Evolutionary conservation across 2,888 invertebrate species (phyloP), one percentile per base, ranked within the genome.

Genomic region (Geophilus truncorum): DNA sequence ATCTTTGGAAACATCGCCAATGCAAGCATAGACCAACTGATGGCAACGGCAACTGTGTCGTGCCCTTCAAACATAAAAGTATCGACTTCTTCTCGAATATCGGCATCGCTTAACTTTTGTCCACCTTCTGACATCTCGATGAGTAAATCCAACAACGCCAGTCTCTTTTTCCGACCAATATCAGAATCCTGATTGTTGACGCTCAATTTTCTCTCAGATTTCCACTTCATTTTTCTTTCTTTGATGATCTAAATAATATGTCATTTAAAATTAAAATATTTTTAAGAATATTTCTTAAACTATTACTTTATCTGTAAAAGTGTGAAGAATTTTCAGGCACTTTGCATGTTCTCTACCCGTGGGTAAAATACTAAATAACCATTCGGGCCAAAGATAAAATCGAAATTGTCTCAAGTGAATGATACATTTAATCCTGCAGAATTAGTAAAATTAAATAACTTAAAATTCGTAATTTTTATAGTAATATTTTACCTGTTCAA

Each of bases 321-420:
- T 87, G 84, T 92, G 92, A 21, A 93, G 89, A 21, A 90, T 87
- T 23, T 89, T 87, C 21, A 93, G 87, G 82, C 88, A 89, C 79
- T 89, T 87, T 77, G 88, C 87, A 84, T 91, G 91, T 28, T 88
- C 88, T 80, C 88, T 89, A 23, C 92, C 93, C 80, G 90, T 87
- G 4, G 88, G 86, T 0, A 92, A 88, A 5, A 91, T 86, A 82
- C 90, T 89, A 85, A 91, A 93, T 57, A 92, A 84, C 1, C 88
- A 86, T 36, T 90, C 87, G 0, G 87, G 84, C 84, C 90, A 89
- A 0, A 91, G 85, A 88, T 92, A 91, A 0, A 93, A 90, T 81
- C 88, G 89, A 0, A 88, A 84, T 0, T 90, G 89, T 45, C 90
- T 87, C 77, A 85, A 87, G 84, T 89, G 89, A 62, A 90, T 87